A percentile compares a stretch with the other conserved stretches of the same genome.
These are phyloP conservation scores for Hyppa rectilinea DNA, from an alignment of 2,888 invertebrate species.

Conservation along the genomic window DNA sequence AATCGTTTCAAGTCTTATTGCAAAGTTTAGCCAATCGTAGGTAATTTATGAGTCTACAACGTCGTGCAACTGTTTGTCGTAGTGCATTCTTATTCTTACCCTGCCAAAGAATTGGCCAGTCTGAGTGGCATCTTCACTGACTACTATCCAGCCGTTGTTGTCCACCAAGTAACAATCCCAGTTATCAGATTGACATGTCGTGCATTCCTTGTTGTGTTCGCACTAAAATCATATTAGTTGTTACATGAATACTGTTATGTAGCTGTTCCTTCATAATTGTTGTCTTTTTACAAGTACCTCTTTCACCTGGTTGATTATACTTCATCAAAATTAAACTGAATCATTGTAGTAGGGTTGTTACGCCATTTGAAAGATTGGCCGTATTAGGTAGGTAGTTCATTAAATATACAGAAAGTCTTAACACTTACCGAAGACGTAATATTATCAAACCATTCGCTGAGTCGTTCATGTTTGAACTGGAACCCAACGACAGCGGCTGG, in stretches of 20 bases:
- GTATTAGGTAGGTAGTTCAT: background rate
- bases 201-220: slow-evolving; percentile 87
- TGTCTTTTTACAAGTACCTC: background rate
- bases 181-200: slow-evolving; percentile 90
- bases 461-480: slow-evolving; percentile 95
- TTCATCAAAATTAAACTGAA: background rate
- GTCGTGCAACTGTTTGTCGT: background rate
- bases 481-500: slow-evolving; percentile 94
- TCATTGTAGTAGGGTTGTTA: background rate
- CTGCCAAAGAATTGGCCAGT: slow-evolving; percentile 97
- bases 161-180: slow-evolving; percentile 96
- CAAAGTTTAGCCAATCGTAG: background rate
- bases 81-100: slow-evolving; percentile 78
- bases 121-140: slow-evolving; percentile 93
- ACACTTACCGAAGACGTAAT: slow-evolving; percentile 93
- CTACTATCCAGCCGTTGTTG: slow-evolving; percentile 96
- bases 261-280: background rate
- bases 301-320: background rate
- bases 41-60: background rate
- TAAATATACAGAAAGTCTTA: background rate
- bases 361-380: background rate
- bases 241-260: background rate
- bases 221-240: slow-evolving; percentile 77
- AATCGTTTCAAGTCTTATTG: too few species aligned
- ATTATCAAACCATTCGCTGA: slow-evolving; percentile 94